These are phyloP conservation scores for Chydorus sphaericus DNA, from an alignment of 2,888 invertebrate genomes.

Conservation along the genomic window DNA sequence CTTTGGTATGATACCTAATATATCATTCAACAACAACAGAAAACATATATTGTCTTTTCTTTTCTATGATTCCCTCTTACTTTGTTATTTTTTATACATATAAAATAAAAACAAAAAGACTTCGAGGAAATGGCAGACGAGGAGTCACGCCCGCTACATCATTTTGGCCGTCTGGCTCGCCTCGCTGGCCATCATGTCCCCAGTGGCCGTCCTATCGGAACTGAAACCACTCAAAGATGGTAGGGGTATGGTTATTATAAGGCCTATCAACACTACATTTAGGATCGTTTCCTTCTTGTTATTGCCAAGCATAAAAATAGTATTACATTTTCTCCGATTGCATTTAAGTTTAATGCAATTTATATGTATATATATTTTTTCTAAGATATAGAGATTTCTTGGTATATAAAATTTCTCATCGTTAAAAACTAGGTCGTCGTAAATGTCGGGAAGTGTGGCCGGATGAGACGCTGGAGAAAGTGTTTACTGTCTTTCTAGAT, in stretches of 20 bases:
- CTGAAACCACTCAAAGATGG: constrained; percentile 35
- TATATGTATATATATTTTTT: too few relatives aligned
- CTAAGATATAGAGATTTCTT: too few relatives aligned
- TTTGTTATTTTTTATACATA: too few relatives aligned
- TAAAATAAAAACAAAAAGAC: too few relatives aligned
- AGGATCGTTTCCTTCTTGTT: not conserved
- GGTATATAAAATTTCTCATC: too few relatives aligned
- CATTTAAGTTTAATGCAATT: too few relatives aligned
- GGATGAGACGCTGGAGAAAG: constrained; percentile 22
- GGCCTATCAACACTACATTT: not conserved
- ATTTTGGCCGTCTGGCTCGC: constrained; percentile 48
- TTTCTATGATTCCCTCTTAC: not conserved
- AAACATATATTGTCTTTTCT: not conserved
- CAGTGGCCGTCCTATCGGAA: constrained; percentile 43
- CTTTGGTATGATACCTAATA: constrained; percentile 38
- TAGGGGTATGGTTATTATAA: constrained; percentile 16
- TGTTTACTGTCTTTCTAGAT: constrained; percentile 29
- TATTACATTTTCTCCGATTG: too few relatives aligned
- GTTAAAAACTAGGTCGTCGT: constrained; percentile 21
- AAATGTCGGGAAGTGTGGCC: constrained; percentile 26
- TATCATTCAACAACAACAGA: constrained; percentile 57
- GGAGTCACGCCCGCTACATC: constrained; percentile 54
- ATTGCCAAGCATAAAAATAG: too few relatives aligned
- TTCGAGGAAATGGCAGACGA: constrained; percentile 58
- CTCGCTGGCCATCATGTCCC: constrained; percentile 47